Conservation (phyloP, 35 echinoderm and acorn worm genomes). For the Ptychodera flava region DNA sequence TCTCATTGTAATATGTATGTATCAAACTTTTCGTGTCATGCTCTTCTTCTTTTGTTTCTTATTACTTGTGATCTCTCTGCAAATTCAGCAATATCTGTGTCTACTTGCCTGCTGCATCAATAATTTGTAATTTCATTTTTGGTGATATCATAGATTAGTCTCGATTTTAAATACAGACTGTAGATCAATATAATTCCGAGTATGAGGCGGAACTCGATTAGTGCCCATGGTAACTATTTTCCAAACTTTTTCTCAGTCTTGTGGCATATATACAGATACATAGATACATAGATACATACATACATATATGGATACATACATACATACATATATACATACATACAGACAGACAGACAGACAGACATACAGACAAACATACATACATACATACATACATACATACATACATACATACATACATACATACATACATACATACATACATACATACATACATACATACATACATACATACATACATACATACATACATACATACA, state of each 20-base stretch:
- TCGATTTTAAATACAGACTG: background rate
- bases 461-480: background rate
- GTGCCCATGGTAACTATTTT: background rate
- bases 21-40: no score
- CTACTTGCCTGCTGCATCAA: no score
- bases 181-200: background rate
- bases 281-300: background rate
- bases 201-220: background rate
- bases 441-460: background rate
- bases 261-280: background rate
- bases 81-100: no score
- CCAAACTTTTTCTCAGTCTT: background rate
- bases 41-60: no score
- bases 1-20: no score
- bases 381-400: background rate
- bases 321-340: background rate
- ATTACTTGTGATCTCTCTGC: no score
- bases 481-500: background rate
- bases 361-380: background rate
- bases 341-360: background rate
- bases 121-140: no score
- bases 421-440: background rate
- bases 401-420: background rate
- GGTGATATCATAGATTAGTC: no score
- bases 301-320: background rate